These are phyloP conservation scores for Yponomeuta sedellus DNA, from an alignment of 2,888 invertebrate genomes.

Conservation along the genomic window DNA sequence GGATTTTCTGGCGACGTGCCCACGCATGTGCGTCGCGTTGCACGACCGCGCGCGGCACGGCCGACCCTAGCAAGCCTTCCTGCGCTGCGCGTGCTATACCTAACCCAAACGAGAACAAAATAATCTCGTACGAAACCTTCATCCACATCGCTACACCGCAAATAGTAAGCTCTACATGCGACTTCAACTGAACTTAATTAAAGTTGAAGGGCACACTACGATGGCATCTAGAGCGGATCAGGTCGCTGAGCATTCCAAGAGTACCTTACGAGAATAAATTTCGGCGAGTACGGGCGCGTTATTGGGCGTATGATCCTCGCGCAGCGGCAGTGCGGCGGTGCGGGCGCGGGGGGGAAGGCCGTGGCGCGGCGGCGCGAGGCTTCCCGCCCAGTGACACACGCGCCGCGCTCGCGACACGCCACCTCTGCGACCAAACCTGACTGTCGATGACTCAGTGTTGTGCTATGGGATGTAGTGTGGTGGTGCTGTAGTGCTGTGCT, in stretches of 20 bases:
- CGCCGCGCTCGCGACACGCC: constrained; percentile 27
- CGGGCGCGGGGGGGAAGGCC: constrained; percentile 34
- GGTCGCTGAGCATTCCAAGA: constrained; percentile 52
- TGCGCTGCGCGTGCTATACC: constrained; percentile 3
- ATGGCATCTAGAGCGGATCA: constrained; percentile 18
- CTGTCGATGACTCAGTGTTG: constrained; percentile 47
- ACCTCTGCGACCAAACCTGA: constrained; percentile 40
- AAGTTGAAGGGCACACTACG: not conserved
- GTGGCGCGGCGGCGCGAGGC: constrained; percentile 28
- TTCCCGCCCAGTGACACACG: not conserved
- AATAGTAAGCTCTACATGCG: not conserved
- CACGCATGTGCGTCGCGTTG: constrained; percentile 72
- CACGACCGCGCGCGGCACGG: constrained; percentile 9
- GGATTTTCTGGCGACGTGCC: constrained; percentile 75
- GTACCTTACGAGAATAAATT: constrained; percentile 69
- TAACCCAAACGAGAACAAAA: not conserved
- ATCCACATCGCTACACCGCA: not conserved
- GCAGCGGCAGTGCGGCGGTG: constrained; percentile 71
- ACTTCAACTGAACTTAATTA: not conserved
- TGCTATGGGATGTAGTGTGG: constrained; percentile 8
- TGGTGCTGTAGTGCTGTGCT: constrained; percentile 47
- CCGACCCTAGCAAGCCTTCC: constrained; percentile 17
- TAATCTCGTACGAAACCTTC: not conserved
- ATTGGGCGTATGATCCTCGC: constrained; percentile 74
- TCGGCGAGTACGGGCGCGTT: constrained; percentile 67